Evolutionary conservation across 2,113 vertebrate genomes (phyloP).

Genomic region (Nothoprocta perdicaria): DNA sequence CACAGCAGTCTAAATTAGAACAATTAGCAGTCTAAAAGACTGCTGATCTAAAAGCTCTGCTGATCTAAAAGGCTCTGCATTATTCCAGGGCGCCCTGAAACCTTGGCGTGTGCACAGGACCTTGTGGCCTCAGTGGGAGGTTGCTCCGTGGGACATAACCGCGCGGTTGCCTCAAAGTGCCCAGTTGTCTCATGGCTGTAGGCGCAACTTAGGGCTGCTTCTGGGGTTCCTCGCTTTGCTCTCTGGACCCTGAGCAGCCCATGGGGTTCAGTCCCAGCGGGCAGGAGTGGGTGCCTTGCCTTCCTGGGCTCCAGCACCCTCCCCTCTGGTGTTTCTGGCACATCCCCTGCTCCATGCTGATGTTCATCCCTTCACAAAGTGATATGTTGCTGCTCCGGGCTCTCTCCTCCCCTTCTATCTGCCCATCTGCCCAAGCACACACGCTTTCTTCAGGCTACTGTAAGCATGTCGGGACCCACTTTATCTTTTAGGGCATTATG

Average conservation of each 20-base stretch:
- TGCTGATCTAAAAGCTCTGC: neutral
- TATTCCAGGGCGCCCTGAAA: neutral
- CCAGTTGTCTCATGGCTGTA: neutral
- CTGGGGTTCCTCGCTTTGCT: rapidly evolving
- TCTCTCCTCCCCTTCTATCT: neutral
- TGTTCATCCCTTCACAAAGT: neutral
- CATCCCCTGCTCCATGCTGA: neutral
- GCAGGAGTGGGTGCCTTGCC: rapidly evolving
- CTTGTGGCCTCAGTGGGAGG: neutral
- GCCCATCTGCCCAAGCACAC: neutral
- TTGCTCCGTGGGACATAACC: neutral
- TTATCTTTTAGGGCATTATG: neutral
- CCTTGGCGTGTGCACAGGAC: neutral
- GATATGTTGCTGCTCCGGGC: neutral
- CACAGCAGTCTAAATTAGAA: too few species aligned
- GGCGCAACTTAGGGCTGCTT: neutral
- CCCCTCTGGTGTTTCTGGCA: neutral
- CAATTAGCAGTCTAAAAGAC: neutral
- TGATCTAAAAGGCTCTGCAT: rapidly evolving
- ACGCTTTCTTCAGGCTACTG: neutral
- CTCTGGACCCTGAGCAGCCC: neutral
- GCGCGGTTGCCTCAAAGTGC: neutral
- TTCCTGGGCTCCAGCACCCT: neutral
- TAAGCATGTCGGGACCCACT: neutral
- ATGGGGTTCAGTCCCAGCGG: neutral